phyloP scores from a whole-genome alignment of 1,140 invertebrate genomes.

The Scaptomyza montana region DNA sequence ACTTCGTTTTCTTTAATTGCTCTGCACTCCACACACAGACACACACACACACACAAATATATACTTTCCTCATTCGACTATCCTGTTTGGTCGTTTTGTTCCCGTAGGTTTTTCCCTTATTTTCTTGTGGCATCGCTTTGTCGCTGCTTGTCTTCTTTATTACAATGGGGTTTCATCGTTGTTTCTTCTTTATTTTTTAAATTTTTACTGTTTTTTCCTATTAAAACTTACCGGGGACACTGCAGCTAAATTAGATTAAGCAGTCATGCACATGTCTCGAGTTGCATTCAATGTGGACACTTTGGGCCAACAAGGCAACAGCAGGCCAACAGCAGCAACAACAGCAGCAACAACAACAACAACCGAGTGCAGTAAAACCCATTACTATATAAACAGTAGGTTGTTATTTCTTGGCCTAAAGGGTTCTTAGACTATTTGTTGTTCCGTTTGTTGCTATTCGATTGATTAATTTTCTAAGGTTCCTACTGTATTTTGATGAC shows the following conservation, averaged over 20 bases:
- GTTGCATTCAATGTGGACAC: conserved; percentile 41
- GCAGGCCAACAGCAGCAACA: conserved; percentile 1
- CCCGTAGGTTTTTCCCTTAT: conserved; percentile 75
- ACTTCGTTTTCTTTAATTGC: conserved; percentile 68
- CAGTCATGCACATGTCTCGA: conserved; percentile 74
- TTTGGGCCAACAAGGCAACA: conserved; percentile 21
- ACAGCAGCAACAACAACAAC: neutral
- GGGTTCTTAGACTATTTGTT: neutral
- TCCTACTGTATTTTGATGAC: neutral
- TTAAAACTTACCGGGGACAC: conserved; percentile 54
- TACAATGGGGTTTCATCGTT: conserved; percentile 27
- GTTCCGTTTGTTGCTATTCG: neutral
- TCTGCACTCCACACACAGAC: conserved; percentile 9
- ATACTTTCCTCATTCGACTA: conserved; percentile 28
- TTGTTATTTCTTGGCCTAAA: neutral
- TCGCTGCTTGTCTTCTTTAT: conserved; percentile 30
- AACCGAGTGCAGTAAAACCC: neutral
- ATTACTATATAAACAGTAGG: neutral
- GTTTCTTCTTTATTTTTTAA: neutral
- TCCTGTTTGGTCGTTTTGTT: conserved; percentile 40
- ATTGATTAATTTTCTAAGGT: neutral
- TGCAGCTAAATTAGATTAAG: conserved; percentile 76
- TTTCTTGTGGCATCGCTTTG: conserved; percentile 17
- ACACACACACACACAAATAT: neutral
- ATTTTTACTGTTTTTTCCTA: conserved; percentile 45